Conservation (phyloP, 2,888 invertebrate genomes). For the Hyppa rectilinea region DNA sequence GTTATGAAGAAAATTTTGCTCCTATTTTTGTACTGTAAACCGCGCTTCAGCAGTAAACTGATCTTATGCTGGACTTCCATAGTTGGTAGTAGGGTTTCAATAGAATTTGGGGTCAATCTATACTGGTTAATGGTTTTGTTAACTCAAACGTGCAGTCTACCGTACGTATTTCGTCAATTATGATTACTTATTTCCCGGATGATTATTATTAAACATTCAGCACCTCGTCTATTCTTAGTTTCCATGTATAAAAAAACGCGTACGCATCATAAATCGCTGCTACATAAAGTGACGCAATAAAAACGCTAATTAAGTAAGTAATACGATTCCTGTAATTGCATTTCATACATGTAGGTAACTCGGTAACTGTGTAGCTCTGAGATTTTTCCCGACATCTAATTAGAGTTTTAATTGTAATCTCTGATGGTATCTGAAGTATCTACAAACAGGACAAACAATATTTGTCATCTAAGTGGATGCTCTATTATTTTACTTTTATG, state of each 20-base stretch:
- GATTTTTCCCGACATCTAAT: constrained; percentile 51
- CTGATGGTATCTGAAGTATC: constrained; percentile 36
- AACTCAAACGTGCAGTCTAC: background rate
- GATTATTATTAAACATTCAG: constrained; percentile 10
- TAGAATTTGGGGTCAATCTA: too few relatives aligned
- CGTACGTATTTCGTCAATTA: background rate
- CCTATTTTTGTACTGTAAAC: background rate
- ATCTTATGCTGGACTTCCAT: background rate
- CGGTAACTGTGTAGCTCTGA: constrained; percentile 31
- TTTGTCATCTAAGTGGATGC: constrained; percentile 56
- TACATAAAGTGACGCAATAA: constrained; percentile 35
- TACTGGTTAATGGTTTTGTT: too few relatives aligned
- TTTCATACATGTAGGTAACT: constrained; percentile 51
- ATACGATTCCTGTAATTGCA: constrained; percentile 51
- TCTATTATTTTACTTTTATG: constrained; percentile 55
- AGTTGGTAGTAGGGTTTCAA: background rate
- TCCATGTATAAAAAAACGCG: constrained; percentile 4
- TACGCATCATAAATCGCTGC: constrained; percentile 29
- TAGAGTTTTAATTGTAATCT: constrained; percentile 49
- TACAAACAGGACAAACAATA: constrained; percentile 58
- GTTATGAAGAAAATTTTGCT: background rate
- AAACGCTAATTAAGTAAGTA: constrained; percentile 52
- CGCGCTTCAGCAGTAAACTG: background rate
- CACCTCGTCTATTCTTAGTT: constrained; percentile 5
- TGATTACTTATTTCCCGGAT: constrained; percentile 2